phyloP scores from a whole-genome alignment of 2,797 vertebrate genomes.

The Lophius americanus region DNA sequence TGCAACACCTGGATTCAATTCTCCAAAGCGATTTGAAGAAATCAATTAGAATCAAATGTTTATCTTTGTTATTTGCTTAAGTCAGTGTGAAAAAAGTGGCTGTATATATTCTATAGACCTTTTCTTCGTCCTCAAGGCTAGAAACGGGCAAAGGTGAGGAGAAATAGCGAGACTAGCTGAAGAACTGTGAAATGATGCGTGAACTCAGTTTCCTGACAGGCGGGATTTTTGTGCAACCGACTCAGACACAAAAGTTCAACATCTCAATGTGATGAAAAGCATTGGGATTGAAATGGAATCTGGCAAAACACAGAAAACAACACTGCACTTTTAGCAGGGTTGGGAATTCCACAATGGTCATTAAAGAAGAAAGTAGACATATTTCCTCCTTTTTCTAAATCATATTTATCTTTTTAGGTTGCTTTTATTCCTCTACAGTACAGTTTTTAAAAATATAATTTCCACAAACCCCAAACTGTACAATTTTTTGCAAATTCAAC shows the following conservation, averaged over 20 bases:
- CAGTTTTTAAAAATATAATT: neutral
- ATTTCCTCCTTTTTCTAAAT: too few relatives aligned
- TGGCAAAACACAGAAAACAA: neutral
- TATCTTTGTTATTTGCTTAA: neutral
- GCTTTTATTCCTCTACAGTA: neutral
- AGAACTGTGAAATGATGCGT: slow-evolving; percentile 38
- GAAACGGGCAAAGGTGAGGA: slow-evolving; percentile 17
- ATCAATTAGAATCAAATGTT: neutral
- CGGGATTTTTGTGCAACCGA: slow-evolving; percentile 26
- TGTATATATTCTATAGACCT: slow-evolving; percentile 1
- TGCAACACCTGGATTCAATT: neutral
- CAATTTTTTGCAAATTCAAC: neutral
- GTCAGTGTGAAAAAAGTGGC: neutral
- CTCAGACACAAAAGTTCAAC: slow-evolving; percentile 27
- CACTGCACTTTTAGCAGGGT: too few relatives aligned
- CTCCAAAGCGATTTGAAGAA: slow-evolving; percentile 1
- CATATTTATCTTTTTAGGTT: neutral
- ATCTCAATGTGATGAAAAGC: slow-evolving; percentile 23
- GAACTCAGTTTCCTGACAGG: slow-evolving; percentile 17
- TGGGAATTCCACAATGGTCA: too few relatives aligned
- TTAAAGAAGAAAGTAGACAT: too few relatives aligned
- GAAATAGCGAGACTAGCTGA: slow-evolving; percentile 13
- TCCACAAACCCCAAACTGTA: neutral
- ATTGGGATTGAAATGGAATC: slow-evolving; percentile 14
- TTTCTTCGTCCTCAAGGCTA: neutral